phyloP scores from a whole-genome alignment of 2,113 vertebrate genomes.

The Syngnathoides biaculeatus region DNA sequence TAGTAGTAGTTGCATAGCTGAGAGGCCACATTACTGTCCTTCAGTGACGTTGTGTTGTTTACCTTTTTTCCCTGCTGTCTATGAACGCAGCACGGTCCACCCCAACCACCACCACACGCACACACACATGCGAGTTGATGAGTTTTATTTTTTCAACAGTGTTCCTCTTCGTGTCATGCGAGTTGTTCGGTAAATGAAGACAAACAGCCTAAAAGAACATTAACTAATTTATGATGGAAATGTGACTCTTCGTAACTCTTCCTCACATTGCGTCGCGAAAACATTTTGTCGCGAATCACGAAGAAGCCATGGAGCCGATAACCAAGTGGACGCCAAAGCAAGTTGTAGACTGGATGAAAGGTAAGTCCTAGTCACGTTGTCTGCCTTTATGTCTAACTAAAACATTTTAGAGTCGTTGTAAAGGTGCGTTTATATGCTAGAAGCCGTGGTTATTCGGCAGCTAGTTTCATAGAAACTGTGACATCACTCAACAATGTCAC shows the following conservation, averaged over 20 bases:
- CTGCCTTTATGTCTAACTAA: not conserved
- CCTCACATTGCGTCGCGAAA: not conserved
- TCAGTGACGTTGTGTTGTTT: accelerated
- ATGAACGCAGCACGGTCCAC: constrained; percentile 36
- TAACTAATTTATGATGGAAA: constrained; percentile 23
- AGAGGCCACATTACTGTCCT: not conserved
- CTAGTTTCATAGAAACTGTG: constrained; percentile 71
- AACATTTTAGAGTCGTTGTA: not conserved
- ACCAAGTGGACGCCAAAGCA: constrained; percentile 78
- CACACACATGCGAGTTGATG: not conserved
- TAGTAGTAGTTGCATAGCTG: not conserved
- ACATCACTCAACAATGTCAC: constrained; percentile 50
- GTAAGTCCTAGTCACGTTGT: constrained; percentile 41
- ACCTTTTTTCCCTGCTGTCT: not conserved
- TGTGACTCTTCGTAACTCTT: constrained; percentile 25
- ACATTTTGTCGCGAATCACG: not conserved
- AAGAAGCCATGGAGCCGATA: constrained; percentile 73
- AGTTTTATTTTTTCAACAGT: constrained; percentile 25
- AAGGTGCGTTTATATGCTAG: not conserved
- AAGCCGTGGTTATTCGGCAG: constrained; percentile 12
- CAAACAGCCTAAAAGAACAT: constrained; percentile 8
- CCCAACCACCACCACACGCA: not conserved
- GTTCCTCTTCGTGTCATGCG: constrained; percentile 26
- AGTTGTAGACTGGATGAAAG: constrained; percentile 80
- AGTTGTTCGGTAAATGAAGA: constrained; percentile 34